Evolutionary conservation across 1,140 invertebrate species (phyloP), one percentile per base, ranked within the genome.

Genomic region (Drosophila paulistorum): DNA sequence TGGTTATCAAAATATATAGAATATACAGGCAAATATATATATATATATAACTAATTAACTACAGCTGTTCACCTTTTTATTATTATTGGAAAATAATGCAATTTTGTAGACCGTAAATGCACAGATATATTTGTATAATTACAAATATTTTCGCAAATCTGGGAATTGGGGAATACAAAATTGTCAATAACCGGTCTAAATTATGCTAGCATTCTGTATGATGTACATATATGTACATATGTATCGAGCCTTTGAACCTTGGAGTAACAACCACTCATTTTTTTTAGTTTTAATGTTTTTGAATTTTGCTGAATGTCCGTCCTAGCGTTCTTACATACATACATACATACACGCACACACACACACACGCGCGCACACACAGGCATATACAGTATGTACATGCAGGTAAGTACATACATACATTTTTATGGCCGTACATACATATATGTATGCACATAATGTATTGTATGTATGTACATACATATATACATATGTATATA

Each of bases 41-140:
- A 17, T 45, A 7, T 51, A 51, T 17, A 17, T 17, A 9, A 51
- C 45, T 51, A 51, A 51, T 51, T 51, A 51, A 51, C 20, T 51
- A 23, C 45, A 51, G 17, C 45, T 51, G 45, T 51, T 51, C 17
- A 51, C 45, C 45, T 51, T 51, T 51, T 51, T 51, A 51, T 23
- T 51, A 51, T 23, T 51, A 51, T 51, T 51, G 45, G 17, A 51
- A 51, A 51, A 23, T 20, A 51, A 48, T 48, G 14, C 45, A 48
- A 17, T 17, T 48, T 13, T 14, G 45, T 7, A 30, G 30, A 30
- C 30, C 30, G 30, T 30, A 30, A 30, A 30, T 30, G 30, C 30
- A 30, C 30, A 30, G 30, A 48, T 48, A 14, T 48, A 20, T 48
- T 48, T 48, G 7, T 48, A 20, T 48, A 17, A 17, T 48, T 23